Percentiles rank a stretch among this genome's conserved stretches.
Conservation (phyloP, 2,888 invertebrate genomes). For the Erebia epiphron region DNA sequence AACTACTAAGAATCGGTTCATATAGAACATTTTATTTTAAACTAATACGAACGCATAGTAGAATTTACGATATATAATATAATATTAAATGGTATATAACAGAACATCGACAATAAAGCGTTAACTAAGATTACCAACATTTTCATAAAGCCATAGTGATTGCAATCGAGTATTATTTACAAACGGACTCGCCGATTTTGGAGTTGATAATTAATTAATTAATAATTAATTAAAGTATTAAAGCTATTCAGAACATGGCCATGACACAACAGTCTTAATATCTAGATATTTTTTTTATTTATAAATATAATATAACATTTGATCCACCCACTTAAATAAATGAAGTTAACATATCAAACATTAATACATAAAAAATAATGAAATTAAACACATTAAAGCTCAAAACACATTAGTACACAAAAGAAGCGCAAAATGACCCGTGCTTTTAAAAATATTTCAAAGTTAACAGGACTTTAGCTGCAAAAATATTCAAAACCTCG, state of each 20-base stretch:
- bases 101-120: constrained; percentile 78
- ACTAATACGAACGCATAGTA: constrained; percentile 81
- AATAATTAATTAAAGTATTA: constrained; percentile 57
- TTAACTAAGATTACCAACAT: constrained; percentile 77
- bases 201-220: constrained; percentile 54
- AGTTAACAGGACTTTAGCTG: neutral
- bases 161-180: constrained; percentile 63
- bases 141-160: constrained; percentile 71
- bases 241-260: constrained; percentile 77
- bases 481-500: neutral
- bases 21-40: constrained; percentile 80
- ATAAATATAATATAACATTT: constrained; percentile 42
- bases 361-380: neutral
- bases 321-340: constrained; percentile 38
- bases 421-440: neutral
- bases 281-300: constrained; percentile 49
- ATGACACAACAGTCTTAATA: constrained; percentile 68
- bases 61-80: constrained; percentile 80
- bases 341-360: neutral
- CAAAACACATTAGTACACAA: neutral
- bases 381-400: neutral
- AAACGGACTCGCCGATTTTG: constrained; percentile 56
- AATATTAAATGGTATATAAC: constrained; percentile 77
- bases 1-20: constrained; percentile 49
- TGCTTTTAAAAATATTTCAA: neutral